Percentiles rank a stretch among this genome's conserved stretches.
These are phyloP conservation scores for Agriotes lineatus DNA, from an alignment of 2,888 invertebrate genomes.

Conservation along the genomic window DNA sequence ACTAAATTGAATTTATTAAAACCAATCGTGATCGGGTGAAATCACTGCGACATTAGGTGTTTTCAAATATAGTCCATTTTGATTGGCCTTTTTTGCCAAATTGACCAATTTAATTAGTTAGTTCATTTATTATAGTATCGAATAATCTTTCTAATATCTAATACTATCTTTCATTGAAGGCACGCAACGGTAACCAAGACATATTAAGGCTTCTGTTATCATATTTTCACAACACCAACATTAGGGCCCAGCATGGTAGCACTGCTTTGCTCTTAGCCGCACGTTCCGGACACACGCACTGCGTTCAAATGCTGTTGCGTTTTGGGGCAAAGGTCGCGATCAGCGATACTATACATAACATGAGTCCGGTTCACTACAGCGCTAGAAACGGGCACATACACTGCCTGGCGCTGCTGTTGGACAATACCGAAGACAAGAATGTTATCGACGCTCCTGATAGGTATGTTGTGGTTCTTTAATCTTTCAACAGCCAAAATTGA, in stretches of 20 bases:
- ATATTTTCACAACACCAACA: slow-evolving; percentile 70
- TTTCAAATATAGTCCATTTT: no score
- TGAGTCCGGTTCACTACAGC: slow-evolving; percentile 63
- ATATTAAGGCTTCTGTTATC: slow-evolving; percentile 69
- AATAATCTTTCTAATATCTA: no score
- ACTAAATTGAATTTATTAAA: no score
- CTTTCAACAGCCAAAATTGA: neutral
- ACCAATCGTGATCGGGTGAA: no score
- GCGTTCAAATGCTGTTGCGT: slow-evolving; percentile 70
- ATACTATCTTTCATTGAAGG: slow-evolving; percentile 60
- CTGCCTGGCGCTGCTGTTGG: slow-evolving; percentile 69
- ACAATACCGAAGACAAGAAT: slow-evolving; percentile 65
- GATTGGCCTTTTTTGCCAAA: no score
- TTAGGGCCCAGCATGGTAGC: slow-evolving; percentile 69
- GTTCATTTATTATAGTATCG: no score
- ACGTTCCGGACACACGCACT: slow-evolving; percentile 69
- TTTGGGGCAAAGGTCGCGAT: slow-evolving; percentile 70
- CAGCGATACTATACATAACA: slow-evolving; percentile 60
- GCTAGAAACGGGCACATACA: slow-evolving; percentile 69
- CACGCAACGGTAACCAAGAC: slow-evolving; percentile 71
- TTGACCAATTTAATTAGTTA: no score
- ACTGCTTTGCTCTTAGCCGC: slow-evolving; percentile 73
- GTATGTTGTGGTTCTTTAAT: slow-evolving; percentile 49
- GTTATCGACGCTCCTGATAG: slow-evolving; percentile 66
- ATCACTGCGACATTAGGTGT: no score